A percentile compares a stretch with the other conserved stretches of the same genome.
Evolutionary conservation across 30 jellyfish, hydroid and myxozoan species (phyloP).

Genomic region (Morbakka virulenta): DNA sequence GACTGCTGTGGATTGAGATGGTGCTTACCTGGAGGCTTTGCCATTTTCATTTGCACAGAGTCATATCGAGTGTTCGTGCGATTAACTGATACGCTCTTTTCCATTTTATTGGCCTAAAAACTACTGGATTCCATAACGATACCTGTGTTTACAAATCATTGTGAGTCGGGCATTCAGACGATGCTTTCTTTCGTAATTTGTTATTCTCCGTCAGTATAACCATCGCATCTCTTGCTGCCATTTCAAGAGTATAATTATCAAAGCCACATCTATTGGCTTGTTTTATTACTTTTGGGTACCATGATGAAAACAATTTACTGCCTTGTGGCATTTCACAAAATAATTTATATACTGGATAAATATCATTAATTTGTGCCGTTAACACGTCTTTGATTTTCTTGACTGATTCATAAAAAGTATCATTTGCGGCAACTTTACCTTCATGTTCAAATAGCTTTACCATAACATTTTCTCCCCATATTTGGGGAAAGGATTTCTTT

Average conservation of each 20-base stretch:
- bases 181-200: conserved; percentile 15
- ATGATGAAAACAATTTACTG: background rate
- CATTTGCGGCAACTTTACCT: background rate
- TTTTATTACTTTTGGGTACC: no score
- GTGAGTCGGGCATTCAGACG: background rate
- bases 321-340: no score
- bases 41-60: no score
- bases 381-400: background rate
- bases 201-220: conserved; percentile 24
- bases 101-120: no score
- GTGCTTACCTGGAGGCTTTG: no score
- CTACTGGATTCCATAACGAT: background rate
- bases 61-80: no score
- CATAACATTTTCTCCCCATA: background rate
- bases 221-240: conserved; percentile 43
- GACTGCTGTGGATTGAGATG: no score
- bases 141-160: background rate
- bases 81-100: no score
- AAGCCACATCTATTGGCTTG: no score
- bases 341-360: no score
- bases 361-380: no score
- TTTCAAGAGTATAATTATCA: no score
- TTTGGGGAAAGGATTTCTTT: conserved; percentile 11
- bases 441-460: conserved; percentile 7
- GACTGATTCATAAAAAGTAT: background rate